Base-by-base conservation (phyloP, 2,888 invertebrate genomes). In the Eupithecia subfuscata region DNA sequence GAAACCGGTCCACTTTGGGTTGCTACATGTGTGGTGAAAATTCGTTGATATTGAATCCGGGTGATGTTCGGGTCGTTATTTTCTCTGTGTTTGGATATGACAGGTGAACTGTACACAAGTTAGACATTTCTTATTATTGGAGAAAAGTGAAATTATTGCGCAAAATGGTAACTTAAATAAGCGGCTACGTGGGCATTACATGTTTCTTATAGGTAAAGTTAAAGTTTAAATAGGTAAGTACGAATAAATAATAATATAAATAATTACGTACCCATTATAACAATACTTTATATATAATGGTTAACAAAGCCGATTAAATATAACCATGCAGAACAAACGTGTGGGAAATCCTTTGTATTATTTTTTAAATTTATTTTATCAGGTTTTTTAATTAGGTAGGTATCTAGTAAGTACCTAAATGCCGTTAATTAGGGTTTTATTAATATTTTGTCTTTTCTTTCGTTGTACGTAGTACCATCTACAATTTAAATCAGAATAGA, bases 1-100 rank as follows among this genome's bases (percentile, higher is more conserved):
- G 81, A 78, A 80, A 82, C 85, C 80, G 81, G 84, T 83, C 81
- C 80, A 76, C 77, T 65, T 78, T 77, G 80, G 64, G 64, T 70
- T 78, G 80, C 71, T 69, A 71, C 43, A 76, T 73, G 64, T 74
- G 74, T 72, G 72, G 77, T 73, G 75, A 77, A 77, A 77, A 77
- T 77, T 68, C 68, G 45, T 77, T 75, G 70, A 56, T 77, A 70
- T 74, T 37, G 56, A 60, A 72, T 77, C 77, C 75, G 77, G 75
- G 74, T 77, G 73, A 63, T 40, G 22, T 69, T 25, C 14, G 63
- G 48, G 69, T 56, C 30, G 18, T 69, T 68, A 14, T 69, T 69
- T 69, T 69, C 52, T 68, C 68, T 68, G 68, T 67, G 67, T 68
- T 43, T 68, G 65, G 34, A 34, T 5, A 37, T 67, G 25, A n/a